These are phyloP conservation scores for Yponomeuta malinellus DNA, from an alignment of 2,888 invertebrate genomes.

Conservation along the genomic window DNA sequence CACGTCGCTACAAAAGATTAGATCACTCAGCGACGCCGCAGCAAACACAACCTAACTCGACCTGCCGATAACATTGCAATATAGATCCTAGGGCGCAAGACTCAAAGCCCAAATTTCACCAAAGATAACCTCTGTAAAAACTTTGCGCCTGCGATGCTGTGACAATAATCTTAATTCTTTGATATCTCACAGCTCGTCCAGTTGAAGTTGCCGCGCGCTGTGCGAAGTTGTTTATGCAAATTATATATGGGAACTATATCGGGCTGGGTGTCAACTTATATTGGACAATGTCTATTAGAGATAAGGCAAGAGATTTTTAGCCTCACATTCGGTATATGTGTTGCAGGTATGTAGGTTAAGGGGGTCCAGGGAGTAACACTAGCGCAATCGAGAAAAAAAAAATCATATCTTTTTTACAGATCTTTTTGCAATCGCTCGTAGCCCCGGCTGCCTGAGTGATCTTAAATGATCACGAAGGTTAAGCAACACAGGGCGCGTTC, in stretches of 20 bases:
- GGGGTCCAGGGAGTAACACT: too few species aligned
- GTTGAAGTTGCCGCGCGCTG: background rate
- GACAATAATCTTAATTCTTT: background rate
- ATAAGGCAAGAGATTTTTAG: background rate
- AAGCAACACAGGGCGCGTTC: too few species aligned
- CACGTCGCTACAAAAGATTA: background rate
- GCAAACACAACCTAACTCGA: background rate
- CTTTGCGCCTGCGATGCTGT: background rate
- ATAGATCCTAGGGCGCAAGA: background rate
- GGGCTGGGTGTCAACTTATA: background rate
- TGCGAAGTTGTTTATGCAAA: background rate
- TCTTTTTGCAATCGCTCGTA: too few species aligned
- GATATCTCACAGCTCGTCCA: background rate
- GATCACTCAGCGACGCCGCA: background rate
- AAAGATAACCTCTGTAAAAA: background rate
- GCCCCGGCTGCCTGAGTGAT: too few species aligned
- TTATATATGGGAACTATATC: background rate
- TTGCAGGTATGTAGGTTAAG: too few species aligned
- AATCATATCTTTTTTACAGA: too few species aligned
- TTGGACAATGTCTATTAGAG: background rate
- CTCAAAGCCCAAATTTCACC: background rate
- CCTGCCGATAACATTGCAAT: background rate
- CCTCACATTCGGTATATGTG: too few species aligned
- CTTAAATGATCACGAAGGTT: too few species aligned
- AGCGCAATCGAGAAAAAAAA: too few species aligned